Evolutionary conservation across 2,888 invertebrate species (phyloP), one percentile per base, ranked within the genome.

Genomic region (Drosophila subsilvestris): DNA sequence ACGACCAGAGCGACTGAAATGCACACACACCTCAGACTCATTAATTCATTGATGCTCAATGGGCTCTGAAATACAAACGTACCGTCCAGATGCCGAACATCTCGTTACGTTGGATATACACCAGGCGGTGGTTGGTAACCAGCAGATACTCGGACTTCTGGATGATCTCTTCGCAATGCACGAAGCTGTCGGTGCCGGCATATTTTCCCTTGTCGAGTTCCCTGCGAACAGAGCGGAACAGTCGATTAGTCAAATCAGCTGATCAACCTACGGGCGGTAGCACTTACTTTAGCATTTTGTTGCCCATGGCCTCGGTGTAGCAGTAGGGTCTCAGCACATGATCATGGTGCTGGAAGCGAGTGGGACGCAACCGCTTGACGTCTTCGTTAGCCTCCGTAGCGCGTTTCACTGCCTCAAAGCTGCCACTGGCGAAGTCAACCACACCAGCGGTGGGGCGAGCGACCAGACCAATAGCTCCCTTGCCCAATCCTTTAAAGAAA

Each of bases 371-470:
- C 75, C 97, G 94, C 20, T 94, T 94, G 3, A 95, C 94, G 81
- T 97, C 97, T 80, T 96, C 96, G 12, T 94, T 93, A 58, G 95
- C 89, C 81, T 97, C 97, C 2, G 97, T 95, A 44, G 95, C 96
- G 12, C 92, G 89, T 93, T 97, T 97, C 42, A 99, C 98, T 50
- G 98, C 97, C 89, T 98, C 97, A 65, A 99, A 95, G n/a, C 99
- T 98, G 73, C 98, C 98, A 90, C 98, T 98, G 12, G 99, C 99
- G 93, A 99, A 99, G 93, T 99, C 99, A 56, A 99, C 97, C 66
- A 99, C 96, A n/a, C 99, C 99, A 18, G 98, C 97, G 1, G 98
- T 97, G 27, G 99, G 99, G 56, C 99, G 94, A 0, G 99, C 96
- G 18, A 99, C 97, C 20, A 98, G 94, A 9, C 99, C 99, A 72